Evolutionary conservation across 1,140 invertebrate genomes (phyloP), one percentile per base, ranked within the genome.

Genomic region (Panonychus citri): DNA sequence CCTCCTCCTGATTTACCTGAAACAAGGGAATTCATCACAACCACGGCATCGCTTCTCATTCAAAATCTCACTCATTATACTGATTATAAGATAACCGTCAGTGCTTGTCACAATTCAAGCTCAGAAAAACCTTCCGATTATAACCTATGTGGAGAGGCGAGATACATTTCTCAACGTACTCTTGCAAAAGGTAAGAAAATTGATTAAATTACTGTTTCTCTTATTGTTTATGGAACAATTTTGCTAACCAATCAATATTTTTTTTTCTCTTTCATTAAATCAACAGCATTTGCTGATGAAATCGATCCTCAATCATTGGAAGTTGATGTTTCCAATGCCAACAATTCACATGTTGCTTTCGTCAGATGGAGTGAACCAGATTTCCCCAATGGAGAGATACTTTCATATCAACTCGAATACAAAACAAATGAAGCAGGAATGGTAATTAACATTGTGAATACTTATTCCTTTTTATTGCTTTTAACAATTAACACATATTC

Each of bases 331-430:
- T 27, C 24, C 25, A 71, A 72, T 61, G 24, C 49, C 24, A n/a
- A 25, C 10, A 64, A 65, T 17, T 68, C 67, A 19, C 58, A 60
- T 28, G 66, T 50, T 1, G 64, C 74, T 5, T 64, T 68, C 13
- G 62, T 81, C 3, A 67, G 61, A 12, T 95, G 89, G 89, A 68
- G 76, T 0, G 78, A 82, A 63, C 88, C 88, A 0, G 54, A 63
- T n/a, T 67, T 78, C 57, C 85, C 87, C 0, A 95, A 95, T 68
- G 85, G 87, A 1, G 71, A 83, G 27, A 81, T 93, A 46, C 74
- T 88, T 4, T 78, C 78, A 1, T 91, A 89, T 68, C 76, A 79
- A 53, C 78, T 94, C 27, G 75, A 80, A 61, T 83, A 85, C 62
- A 75, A 73, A 53, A n/a, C 26, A 37, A 30, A n/a, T 37, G 24